These are phyloP conservation scores for Monochamus saltuarius DNA, from an alignment of 1,140 invertebrate species.

Conservation along the genomic window DNA sequence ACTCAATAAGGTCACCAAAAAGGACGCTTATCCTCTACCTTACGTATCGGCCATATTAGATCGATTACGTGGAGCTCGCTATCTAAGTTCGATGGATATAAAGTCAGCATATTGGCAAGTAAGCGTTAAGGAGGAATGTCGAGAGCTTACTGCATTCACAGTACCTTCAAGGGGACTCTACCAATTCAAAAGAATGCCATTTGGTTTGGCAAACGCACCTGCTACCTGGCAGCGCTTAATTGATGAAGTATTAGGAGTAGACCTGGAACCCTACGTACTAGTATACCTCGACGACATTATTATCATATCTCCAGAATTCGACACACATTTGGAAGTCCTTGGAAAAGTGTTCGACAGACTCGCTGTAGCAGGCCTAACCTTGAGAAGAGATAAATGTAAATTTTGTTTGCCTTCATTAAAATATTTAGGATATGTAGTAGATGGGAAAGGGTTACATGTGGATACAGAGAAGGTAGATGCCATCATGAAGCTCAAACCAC, in stretches of 20 bases:
- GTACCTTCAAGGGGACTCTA: conserved; percentile 39
- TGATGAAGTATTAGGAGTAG: conserved; percentile 29
- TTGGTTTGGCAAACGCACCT: conserved; percentile 45
- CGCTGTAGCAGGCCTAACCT: not conserved
- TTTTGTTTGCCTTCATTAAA: not conserved
- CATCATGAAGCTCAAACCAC: not conserved
- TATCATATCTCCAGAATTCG: conserved; percentile 11
- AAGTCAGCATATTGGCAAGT: conserved; percentile 48
- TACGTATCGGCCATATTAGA: conserved; percentile 29
- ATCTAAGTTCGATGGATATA: conserved; percentile 41
- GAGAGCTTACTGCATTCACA: conserved; percentile 51
- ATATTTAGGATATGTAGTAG: conserved; percentile 7
- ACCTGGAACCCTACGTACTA: conserved; percentile 30
- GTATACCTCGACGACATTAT: conserved; percentile 35
- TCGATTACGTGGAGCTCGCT: conserved; percentile 25
- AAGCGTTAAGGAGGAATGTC: conserved; percentile 32
- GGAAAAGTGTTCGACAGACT: conserved; percentile 17
- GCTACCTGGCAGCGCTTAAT: conserved; percentile 47
- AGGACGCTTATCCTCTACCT: conserved; percentile 32
- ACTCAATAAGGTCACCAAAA: conserved; percentile 24
- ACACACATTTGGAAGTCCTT: conserved; percentile 12
- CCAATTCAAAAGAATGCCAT: conserved; percentile 43
- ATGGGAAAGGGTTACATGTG: conserved; percentile 3
- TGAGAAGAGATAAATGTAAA: conserved; percentile 6
- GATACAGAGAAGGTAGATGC: not conserved